Evolutionary conservation across 2,888 invertebrate species (phyloP), one percentile per base, ranked within the genome.

Genomic region (Deladenus siricidicola): DNA sequence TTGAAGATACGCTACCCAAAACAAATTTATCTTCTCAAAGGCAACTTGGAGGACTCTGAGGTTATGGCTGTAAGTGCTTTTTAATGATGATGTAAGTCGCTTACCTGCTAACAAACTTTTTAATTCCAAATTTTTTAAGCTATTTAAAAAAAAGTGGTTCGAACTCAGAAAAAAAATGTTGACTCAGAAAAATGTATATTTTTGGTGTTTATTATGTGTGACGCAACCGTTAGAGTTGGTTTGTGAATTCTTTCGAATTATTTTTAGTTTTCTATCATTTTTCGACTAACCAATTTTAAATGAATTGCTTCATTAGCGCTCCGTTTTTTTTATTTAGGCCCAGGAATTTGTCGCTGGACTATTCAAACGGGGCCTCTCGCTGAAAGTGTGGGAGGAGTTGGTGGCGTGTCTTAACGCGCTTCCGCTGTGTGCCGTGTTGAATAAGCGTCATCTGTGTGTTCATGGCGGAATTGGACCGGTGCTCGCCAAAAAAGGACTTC

Each of bases 401-500:
- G 52, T 49, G n/a, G 26, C 28, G 17, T 45, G 58, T 19, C 29
- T 65, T 17, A 17, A 29, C 19, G 19, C 28, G 10, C 34, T 65
- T 28, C 65, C 65, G 24, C 45, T 65, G 19, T 65, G 65, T 2
- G 65, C 64, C 44, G 45, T 43, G 14, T 19, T 70, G 39, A 56
- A 63, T 53, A 42, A 55, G 19, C 60, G 62, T 8, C 64, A 68
- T 23, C 56, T 72, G 6, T 69, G 69, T 50, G 63, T 72, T 50
- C 65, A 67, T 1, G 72, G 70, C 0, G 72, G 70, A 2, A 70
- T 70, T 34, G 72, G 72, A 3, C 66, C 67, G 8, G 49, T 52
- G 26, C 42, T 72, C 8, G 44, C 57, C n/a, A 57, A 63, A 45
- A 44, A 42, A 3, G 67, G 65, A 21, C 23, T 65, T 23, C 19